Conservation (phyloP, 2,888 invertebrate species). For the Rutpela maculata region DNA sequence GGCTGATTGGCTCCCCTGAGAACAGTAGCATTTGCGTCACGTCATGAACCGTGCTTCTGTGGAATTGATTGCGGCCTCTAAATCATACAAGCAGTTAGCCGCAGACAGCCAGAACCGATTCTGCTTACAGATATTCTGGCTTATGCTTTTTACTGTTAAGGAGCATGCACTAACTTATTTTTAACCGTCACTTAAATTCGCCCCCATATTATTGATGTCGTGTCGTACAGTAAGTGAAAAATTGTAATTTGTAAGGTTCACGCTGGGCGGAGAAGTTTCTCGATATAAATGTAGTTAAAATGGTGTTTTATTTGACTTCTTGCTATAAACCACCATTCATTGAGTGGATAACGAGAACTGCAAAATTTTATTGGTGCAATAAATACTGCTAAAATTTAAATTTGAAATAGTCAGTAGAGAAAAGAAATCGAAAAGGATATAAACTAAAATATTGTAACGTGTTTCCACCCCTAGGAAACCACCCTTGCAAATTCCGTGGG, state of each 20-base stretch:
- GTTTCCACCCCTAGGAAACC: too few relatives aligned
- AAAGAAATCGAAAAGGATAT: too few relatives aligned
- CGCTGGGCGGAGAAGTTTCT: background rate
- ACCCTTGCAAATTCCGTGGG: too few relatives aligned
- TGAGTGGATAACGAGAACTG: too few relatives aligned
- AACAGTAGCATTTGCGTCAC: constrained; percentile 70
- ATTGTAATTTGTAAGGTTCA: background rate
- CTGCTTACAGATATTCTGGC: constrained; percentile 56
- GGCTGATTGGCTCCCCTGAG: constrained; percentile 69
- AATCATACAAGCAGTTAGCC: constrained; percentile 70
- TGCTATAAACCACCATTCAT: too few relatives aligned
- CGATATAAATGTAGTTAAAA: constrained; percentile 5
- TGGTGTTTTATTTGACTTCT: background rate
- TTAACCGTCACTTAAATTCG: constrained; percentile 48
- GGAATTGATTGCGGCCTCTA: constrained; percentile 67
- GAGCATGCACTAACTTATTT: constrained; percentile 50
- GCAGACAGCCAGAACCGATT: constrained; percentile 63
- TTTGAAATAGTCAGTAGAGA: too few relatives aligned
- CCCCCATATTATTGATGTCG: constrained; percentile 29
- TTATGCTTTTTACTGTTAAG: constrained; percentile 48
- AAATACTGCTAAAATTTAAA: too few relatives aligned
- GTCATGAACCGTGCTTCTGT: constrained; percentile 65
- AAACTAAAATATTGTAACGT: too few relatives aligned
- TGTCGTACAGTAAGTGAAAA: constrained; percentile 16
- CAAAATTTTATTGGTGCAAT: too few relatives aligned